Evolutionary conservation across 1,140 invertebrate genomes (phyloP).

Genomic region (Carposina sasakii): DNA sequence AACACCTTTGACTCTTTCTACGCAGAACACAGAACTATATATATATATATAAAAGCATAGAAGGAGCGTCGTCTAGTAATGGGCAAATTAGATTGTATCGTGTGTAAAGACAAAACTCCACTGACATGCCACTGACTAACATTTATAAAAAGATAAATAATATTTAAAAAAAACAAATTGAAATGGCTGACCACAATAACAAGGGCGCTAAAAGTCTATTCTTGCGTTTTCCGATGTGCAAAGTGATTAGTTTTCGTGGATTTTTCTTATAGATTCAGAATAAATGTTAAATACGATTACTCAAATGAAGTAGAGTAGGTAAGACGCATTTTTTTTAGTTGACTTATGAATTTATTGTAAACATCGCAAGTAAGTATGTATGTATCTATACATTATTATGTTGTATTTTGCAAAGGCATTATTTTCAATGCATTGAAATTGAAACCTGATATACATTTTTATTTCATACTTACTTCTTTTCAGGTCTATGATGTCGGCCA

Average conservation of each 20-base stretch:
- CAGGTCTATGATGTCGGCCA: constrained; percentile 75
- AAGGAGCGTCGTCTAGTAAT: too few species aligned
- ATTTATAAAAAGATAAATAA: too few species aligned
- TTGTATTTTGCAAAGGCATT: constrained; percentile 19
- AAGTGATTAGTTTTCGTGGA: too few species aligned
- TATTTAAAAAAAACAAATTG: constrained; percentile 22
- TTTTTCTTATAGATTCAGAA: too few species aligned
- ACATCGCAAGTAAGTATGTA: constrained; percentile 1
- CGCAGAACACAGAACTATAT: too few species aligned
- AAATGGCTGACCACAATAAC: constrained; percentile 69
- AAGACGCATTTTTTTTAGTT: neutral
- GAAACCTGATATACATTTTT: constrained; percentile 16
- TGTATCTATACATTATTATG: constrained; percentile 1
- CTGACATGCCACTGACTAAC: too few species aligned
- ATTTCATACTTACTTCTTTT: constrained; percentile 16
- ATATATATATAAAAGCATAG: too few species aligned
- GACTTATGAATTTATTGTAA: constrained; percentile 1
- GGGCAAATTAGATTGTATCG: too few species aligned
- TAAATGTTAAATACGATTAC: too few species aligned
- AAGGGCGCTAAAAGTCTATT: constrained; percentile 69
- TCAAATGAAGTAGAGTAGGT: too few species aligned
- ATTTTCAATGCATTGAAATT: constrained; percentile 18
- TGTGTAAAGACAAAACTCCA: too few species aligned
- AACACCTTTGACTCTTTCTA: too few species aligned
- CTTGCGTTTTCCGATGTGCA: constrained; percentile 43